Evolutionary conservation across 2,113 vertebrate genomes (phyloP).

Genomic region (Pagrus major): DNA sequence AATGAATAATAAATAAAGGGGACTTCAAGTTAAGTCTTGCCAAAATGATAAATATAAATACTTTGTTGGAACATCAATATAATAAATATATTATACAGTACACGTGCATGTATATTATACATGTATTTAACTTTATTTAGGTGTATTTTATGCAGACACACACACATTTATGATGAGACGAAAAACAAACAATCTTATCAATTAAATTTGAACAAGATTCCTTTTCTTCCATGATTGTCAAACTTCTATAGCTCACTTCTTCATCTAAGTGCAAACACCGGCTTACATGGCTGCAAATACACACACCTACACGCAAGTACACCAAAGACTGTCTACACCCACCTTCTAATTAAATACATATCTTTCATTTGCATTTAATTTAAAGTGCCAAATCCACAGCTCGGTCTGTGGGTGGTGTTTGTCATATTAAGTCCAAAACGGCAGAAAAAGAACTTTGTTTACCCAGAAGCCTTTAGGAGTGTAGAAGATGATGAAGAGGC

Average conservation of each 20-base stretch:
- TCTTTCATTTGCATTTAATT: slow-evolving; percentile 13
- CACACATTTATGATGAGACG: not conserved
- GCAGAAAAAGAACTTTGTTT: slow-evolving; percentile 43
- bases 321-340: not conserved
- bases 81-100: too few relatives aligned
- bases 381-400: slow-evolving; percentile 1
- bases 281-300: not conserved
- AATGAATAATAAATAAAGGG: not conserved
- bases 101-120: too few relatives aligned
- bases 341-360: not conserved
- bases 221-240: not conserved
- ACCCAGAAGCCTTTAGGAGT: slow-evolving; percentile 9
- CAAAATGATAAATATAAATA: not conserved
- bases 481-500: slow-evolving; percentile 28
- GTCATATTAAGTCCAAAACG: slow-evolving; percentile 1
- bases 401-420: slow-evolving; percentile 23
- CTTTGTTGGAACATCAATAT: not conserved
- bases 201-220: not conserved
- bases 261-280: not conserved
- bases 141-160: not conserved
- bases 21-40: not conserved
- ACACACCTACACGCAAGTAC: not conserved
- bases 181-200: not conserved
- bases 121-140: too few relatives aligned
- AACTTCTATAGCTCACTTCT: not conserved